Evolutionary conservation across 2,113 vertebrate species (phyloP), one percentile per base, ranked within the genome.

Genomic region (Carassius auratus): DNA sequence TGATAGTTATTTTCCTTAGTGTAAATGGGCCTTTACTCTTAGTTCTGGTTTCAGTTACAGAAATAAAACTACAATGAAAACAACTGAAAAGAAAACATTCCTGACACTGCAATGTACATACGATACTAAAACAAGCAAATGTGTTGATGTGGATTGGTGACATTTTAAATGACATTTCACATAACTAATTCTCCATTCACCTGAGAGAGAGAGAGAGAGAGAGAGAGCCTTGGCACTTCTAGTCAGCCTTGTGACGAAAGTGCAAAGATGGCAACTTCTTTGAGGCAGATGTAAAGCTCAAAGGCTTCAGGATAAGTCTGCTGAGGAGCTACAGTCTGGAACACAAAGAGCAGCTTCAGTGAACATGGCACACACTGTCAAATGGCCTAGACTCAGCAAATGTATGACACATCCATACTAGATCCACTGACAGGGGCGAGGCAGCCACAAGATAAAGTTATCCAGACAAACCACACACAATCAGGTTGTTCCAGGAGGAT

Each of bases 261-360:
- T 86, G 89, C 89, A 88, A 85, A 88, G 81, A 82, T 62, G 85
- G 86, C 87, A 79, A 76, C 57, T 89, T 84, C 76, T 87, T 87
- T 85, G 61, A 80, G 81, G 59, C 81, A 74, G 86, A 87, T 71
- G 79, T 61, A 38, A 81, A 42, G 45, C 76, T 86, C 59, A 75
- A 86, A 79, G 82, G 68, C 82, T 80, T 17, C 68, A 71, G 84
- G 85, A 89, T 57, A 88, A 85, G 77, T 85, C 50, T 84, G 77
- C 57, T 50, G 64, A 86, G 86, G 80, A 84, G 79, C 85, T 61
- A 23, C 79, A 71, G 85, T 26, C 59, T 69, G 57, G 30, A 23
- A 64, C 76, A 87, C 76, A 88, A 88, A 90, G 82, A 52, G 76
- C 83, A 68, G 50, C 62, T 50, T 75, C 76, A 45, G 26, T 87